Evolutionary conservation across 1,140 invertebrate genomes (phyloP), one percentile per base, ranked within the genome.

Genomic region (Epicauta chinensis): DNA sequence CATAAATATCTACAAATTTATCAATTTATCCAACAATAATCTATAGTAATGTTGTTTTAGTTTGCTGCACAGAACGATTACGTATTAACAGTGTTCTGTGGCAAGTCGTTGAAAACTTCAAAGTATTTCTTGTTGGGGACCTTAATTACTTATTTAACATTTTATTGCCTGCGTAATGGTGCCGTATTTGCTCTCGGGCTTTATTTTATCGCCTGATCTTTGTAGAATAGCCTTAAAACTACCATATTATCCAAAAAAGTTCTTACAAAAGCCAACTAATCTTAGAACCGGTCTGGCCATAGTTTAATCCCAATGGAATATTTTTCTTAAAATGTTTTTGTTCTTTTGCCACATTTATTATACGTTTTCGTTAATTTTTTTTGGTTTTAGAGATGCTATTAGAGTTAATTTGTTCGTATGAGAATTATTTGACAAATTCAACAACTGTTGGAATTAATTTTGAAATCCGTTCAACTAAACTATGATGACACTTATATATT

Each of bases 91-190:
- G 32, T 40, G 46, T 53, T 52, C 39, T 39, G 32, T 15, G 16
- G 23, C n/a, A 49, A 52, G 50, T 41, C 47, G 35, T 56, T 37
- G 42, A 54, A 55, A 61, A 58, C 51, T 59, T 59, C 42, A 52
- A 56, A 61, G 51, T 56, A 59, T 59, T 59, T 55, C 56, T 61
- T 44, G 52, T 48, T 50, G 51, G 41, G 53, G 23, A 23, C 38
- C 53, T 59, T 61, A 61, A 61, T 61, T 61, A 56, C 59, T 59
- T 61, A 61, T 61, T 61, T 61, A 58, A 59, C 59, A 61, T 59
- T 61, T 61, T 61, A 61, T 61, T 59, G 56, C 53, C 53, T 59
- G 56, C 51, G 55, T 61, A 61, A 61, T 59, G 59, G 53, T 39
- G 38, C 46, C 50, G 50, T 56, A 59, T 58, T 55, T 58, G 51